A percentile compares a stretch with the other conserved stretches of the same genome.
These are phyloP conservation scores for Diabrotica virgifera DNA, from an alignment of 1,140 invertebrate species.

Conservation along the genomic window DNA sequence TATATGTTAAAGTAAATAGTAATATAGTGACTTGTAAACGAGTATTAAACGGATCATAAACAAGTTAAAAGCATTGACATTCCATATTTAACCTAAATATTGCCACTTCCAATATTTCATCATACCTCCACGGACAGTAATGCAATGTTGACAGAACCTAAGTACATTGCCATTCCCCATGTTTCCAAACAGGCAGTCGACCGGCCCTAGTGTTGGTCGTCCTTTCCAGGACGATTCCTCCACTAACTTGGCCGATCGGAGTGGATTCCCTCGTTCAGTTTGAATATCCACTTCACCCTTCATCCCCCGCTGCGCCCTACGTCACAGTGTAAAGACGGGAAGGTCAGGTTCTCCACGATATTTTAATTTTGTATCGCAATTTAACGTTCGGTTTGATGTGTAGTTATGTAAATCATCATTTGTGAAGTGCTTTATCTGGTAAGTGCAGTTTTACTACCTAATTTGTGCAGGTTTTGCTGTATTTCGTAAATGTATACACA, in stretches of 20 bases:
- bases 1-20: no score
- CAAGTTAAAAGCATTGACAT: not conserved
- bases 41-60: no score
- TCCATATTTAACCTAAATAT: not conserved
- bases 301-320: constrained; percentile 8
- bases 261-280: constrained; percentile 15
- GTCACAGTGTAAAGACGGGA: constrained; percentile 11
- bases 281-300: constrained; percentile 13
- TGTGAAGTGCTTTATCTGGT: not conserved
- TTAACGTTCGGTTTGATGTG: not conserved
- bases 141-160: not conserved
- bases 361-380: constrained; percentile 5
- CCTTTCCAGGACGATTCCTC: constrained; percentile 4
- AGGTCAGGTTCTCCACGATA: constrained; percentile 12
- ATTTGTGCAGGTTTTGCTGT: not conserved
- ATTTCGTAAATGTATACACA: constrained; percentile 13
- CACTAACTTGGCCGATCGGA: constrained; percentile 1
- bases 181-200: not conserved
- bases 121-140: not conserved
- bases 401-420: constrained; percentile 8
- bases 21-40: no score
- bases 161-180: not conserved
- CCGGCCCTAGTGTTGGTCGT: not conserved
- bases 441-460: not conserved
- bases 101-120: not conserved